Base-by-base conservation (phyloP, 2,888 invertebrate genomes). In the Ectobius pallidus region DNA sequence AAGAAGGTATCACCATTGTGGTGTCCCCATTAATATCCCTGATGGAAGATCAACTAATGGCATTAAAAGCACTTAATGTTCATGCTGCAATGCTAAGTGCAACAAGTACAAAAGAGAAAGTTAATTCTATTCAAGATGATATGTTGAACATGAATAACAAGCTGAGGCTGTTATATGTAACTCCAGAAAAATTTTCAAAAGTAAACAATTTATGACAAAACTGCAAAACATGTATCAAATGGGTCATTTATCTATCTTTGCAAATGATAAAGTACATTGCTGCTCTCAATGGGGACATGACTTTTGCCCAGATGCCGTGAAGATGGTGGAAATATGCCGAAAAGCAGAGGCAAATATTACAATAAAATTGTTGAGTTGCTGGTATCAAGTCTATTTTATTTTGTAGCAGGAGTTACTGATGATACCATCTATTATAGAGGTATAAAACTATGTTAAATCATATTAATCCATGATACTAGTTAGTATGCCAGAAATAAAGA, bases 251-350 rank as follows among this genome's bases (percentile, higher is more conserved):
- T 87, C 92, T 77, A 84, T 94, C 78, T 89, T 97, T 78, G 96
- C 95, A 0, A 94, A 97, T 77, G 95, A 94, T 82, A 96, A 97
- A 84, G 92, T 96, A 0, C 97, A 97, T 81, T 97, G 97, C 79
- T 95, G 95, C 80, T 95, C 95, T 9, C 93, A 94, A 79, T 96
- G 96, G 96, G 97, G 97, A 0, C 96, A 97, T 84, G 96, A 97
- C 83, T 97, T 97, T 81, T 84, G 95, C 70, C 92, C 93, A 30
- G 85, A 85, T 84, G n/a, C n/a, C n/a, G n/a, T n/a, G n/a, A n/a
- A n/a, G n/a, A n/a, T n/a, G n/a, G n/a, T n/a, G n/a, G n/a, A n/a
- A n/a, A n/a, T n/a, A n/a, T n/a, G n/a, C n/a, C n/a, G n/a, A n/a
- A n/a, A n/a, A n/a, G n/a, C n/a, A n/a, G n/a, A n/a, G n/a, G n/a